These are phyloP conservation scores for Apamea sordens DNA, from an alignment of 2,888 invertebrate species.

Conservation along the genomic window DNA sequence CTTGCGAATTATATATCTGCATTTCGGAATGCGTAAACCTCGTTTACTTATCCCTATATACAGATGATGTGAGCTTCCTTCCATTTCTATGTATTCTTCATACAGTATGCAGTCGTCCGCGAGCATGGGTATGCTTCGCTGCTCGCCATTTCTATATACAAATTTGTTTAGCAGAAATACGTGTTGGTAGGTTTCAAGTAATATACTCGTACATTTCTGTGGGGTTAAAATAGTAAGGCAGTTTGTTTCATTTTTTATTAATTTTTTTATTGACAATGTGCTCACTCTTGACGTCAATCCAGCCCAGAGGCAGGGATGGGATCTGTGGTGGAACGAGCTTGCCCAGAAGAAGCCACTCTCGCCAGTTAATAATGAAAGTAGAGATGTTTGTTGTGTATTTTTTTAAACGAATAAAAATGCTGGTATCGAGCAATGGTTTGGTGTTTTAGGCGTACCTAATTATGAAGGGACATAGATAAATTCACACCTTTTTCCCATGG, in stretches of 20 bases:
- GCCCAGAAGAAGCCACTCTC: no score
- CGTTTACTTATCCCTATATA: background rate
- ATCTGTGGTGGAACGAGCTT: no score
- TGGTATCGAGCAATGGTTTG: no score
- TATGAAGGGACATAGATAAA: no score
- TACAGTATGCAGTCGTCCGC: slow-evolving; percentile 3
- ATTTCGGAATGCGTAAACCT: background rate
- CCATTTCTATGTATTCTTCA: slow-evolving; percentile 36
- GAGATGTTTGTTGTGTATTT: background rate
- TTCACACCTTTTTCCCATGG: no score
- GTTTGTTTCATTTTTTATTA: no score
- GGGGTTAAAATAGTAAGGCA: background rate
- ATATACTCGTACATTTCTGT: background rate
- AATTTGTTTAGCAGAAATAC: slow-evolving; percentile 15
- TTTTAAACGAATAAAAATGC: no score
- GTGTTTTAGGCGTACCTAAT: no score
- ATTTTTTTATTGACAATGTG: no score
- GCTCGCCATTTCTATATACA: slow-evolving; percentile 6
- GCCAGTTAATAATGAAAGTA: background rate
- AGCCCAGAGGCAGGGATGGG: no score
- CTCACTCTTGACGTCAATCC: no score
- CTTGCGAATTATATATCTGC: background rate
- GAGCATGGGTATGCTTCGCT: slow-evolving; percentile 21
- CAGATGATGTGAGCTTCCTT: background rate
- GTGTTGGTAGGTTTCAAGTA: background rate